Percentiles rank a stretch among this genome's conserved stretches.
phyloP scores from a whole-genome alignment of 2,113 vertebrate species.

The Laticauda colubrina region DNA sequence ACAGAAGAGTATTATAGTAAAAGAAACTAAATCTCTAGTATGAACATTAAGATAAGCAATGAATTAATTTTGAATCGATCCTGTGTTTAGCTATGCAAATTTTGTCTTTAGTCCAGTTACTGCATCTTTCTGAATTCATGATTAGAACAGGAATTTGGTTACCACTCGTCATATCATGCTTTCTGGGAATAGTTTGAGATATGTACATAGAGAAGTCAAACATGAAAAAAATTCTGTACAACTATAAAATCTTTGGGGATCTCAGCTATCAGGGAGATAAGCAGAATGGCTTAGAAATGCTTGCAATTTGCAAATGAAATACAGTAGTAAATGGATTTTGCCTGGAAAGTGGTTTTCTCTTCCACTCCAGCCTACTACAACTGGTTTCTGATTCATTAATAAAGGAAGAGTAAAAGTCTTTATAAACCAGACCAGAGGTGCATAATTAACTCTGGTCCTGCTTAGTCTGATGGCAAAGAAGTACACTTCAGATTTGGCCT shows the following conservation, averaged over 20 bases:
- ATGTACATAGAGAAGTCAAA: rapidly evolving
- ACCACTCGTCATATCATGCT: neutral
- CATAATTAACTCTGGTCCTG: constrained; percentile 62
- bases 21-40: neutral
- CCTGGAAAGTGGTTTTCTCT: constrained; percentile 51
- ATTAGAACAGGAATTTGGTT: neutral
- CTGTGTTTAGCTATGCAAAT: neutral
- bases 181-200: neutral
- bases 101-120: neutral
- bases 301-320: constrained; percentile 45
- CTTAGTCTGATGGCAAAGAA: constrained; percentile 56
- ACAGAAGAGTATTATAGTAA: neutral
- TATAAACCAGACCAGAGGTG: constrained; percentile 62
- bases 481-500: constrained; percentile 62
- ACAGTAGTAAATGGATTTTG: constrained; percentile 24
- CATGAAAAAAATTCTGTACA: neutral
- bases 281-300: constrained; percentile 56
- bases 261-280: constrained; percentile 20
- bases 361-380: constrained; percentile 51
- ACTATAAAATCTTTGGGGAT: neutral
- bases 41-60: neutral
- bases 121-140: neutral
- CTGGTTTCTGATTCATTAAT: constrained; percentile 66
- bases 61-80: neutral
- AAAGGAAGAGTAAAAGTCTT: constrained; percentile 63